Conservation (phyloP, 2,888 invertebrate species). For the Standfussiana lucernea region DNA sequence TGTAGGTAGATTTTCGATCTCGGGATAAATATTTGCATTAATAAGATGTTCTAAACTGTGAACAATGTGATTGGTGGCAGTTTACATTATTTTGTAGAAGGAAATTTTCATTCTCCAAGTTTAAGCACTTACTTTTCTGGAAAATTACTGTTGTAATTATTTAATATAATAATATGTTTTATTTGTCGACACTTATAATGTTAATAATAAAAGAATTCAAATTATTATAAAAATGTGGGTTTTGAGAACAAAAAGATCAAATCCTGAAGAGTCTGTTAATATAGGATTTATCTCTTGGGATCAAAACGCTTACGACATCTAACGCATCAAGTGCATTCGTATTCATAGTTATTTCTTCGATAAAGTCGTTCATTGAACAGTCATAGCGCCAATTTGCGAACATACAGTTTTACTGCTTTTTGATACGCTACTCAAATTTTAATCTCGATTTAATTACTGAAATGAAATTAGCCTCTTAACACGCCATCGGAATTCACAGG, state of each 20-base stretch:
- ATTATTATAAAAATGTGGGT: neutral
- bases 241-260: neutral
- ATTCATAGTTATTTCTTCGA: slow-evolving; percentile 61
- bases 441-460: slow-evolving; percentile 86
- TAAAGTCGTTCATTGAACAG: slow-evolving; percentile 73
- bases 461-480: slow-evolving; percentile 78
- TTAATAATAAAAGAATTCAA: too few species aligned
- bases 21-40: too few species aligned
- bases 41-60: too few species aligned
- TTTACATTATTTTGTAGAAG: too few species aligned
- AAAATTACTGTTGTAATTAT: too few species aligned
- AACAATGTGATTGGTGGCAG: too few species aligned
- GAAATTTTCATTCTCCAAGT: too few species aligned
- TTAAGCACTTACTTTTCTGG: too few species aligned
- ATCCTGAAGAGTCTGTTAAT: neutral
- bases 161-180: too few species aligned
- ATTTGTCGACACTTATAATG: too few species aligned
- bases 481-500: slow-evolving; percentile 68
- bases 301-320: neutral
- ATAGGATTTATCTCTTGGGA: neutral
- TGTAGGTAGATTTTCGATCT: too few species aligned
- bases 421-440: slow-evolving; percentile 87
- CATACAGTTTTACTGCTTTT: slow-evolving; percentile 83
- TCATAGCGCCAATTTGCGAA: slow-evolving; percentile 80
- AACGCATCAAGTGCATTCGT: slow-evolving; percentile 28